These are phyloP conservation scores for Eristalinus aeneus DNA, from an alignment of 2,888 invertebrate species.

Conservation along the genomic window DNA sequence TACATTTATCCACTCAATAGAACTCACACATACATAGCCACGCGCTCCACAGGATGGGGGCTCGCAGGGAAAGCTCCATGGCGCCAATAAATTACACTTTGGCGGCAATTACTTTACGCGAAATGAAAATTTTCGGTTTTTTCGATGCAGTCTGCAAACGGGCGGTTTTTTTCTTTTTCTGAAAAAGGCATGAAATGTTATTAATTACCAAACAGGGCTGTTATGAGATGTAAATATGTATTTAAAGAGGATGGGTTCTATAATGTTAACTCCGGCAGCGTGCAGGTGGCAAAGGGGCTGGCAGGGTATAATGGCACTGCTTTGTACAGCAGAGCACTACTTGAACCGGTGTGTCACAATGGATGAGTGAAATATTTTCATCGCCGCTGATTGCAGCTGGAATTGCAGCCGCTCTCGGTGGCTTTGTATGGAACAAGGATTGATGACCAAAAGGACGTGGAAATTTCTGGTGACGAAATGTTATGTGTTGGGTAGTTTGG, in stretches of 20 bases:
- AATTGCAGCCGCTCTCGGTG: constrained; percentile 7
- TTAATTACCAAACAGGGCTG: constrained; percentile 54
- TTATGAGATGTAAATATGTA: constrained; percentile 60
- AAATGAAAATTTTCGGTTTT: constrained; percentile 46
- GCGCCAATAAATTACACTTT: constrained; percentile 60
- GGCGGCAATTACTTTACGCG: constrained; percentile 53
- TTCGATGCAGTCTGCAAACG: not conserved
- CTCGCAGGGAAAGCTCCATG: constrained; percentile 19
- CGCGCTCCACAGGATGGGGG: not conserved
- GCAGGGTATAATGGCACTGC: constrained; percentile 16
- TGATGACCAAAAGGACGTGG: constrained; percentile 46
- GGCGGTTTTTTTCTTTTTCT: not conserved
- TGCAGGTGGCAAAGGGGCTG: not conserved
- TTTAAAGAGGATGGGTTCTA: constrained; percentile 17
- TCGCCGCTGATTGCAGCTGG: constrained; percentile 23
- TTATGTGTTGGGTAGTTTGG: constrained; percentile 36
- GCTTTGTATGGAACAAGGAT: constrained; percentile 45
- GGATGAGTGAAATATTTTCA: constrained; percentile 47
- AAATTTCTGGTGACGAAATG: constrained; percentile 53
- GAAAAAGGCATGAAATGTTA: constrained; percentile 45
- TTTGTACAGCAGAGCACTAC: constrained; percentile 23
- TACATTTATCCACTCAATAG: constrained; percentile 42
- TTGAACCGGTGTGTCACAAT: constrained; percentile 26
- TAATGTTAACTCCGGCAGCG: not conserved
- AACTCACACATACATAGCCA: not conserved